phyloP scores from a whole-genome alignment of 2,113 vertebrate species.

The Rana temporaria region DNA sequence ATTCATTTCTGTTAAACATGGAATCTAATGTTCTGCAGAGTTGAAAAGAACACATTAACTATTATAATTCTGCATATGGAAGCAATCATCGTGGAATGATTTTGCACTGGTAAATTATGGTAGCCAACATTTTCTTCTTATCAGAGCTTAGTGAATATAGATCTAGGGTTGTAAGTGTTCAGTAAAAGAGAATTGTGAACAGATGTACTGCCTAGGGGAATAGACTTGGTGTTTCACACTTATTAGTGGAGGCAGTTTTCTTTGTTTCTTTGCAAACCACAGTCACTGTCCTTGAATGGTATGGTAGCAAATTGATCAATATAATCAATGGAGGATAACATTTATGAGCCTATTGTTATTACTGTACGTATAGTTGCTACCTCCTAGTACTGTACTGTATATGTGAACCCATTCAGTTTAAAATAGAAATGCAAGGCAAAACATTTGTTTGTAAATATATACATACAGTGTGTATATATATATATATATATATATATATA shows the following conservation, averaged over 20 bases:
- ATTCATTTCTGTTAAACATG: background rate
- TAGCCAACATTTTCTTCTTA: slow-evolving; percentile 42
- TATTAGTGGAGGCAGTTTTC: slow-evolving; percentile 32
- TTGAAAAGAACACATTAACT: background rate
- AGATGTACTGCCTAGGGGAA: slow-evolving; percentile 38
- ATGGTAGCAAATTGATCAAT: background rate
- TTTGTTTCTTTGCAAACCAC: background rate
- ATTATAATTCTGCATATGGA: slow-evolving; percentile 31
- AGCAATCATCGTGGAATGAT: slow-evolving; percentile 38
- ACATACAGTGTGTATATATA: too few relatives aligned
- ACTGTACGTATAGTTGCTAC: background rate
- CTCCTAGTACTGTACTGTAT: too few relatives aligned
- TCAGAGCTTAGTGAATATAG: slow-evolving; percentile 44
- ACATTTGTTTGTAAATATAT: too few relatives aligned
- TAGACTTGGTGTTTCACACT: slow-evolving; percentile 34
- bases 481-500: too few relatives aligned
- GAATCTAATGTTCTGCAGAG: background rate
- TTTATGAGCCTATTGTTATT: slow-evolving; percentile 19
- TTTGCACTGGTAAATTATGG: slow-evolving; percentile 39
- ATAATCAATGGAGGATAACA: slow-evolving; percentile 46
- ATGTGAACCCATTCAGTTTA: too few relatives aligned
- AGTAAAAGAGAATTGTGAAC: slow-evolving; percentile 39
- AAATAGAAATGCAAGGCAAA: too few relatives aligned
- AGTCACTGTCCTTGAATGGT: background rate
- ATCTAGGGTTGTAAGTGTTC: slow-evolving; percentile 46